phyloP scores from a whole-genome alignment of 2,113 vertebrate genomes.

The Oxyura jamaicensis region DNA sequence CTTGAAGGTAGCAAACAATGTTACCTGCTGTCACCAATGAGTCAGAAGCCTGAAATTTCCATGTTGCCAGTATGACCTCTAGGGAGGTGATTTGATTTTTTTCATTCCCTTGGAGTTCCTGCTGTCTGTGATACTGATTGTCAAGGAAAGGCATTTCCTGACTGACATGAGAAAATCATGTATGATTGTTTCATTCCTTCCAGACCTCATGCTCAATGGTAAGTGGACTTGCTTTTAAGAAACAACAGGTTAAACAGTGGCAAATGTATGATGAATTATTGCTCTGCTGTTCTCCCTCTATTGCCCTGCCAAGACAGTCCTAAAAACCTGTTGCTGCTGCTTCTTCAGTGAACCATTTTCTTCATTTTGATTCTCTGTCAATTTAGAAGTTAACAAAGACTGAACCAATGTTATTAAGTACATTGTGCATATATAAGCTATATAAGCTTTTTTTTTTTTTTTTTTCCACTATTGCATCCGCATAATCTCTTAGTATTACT shows the following conservation, averaged over 20 bases:
- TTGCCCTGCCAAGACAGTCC: background rate
- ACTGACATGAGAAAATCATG: background rate
- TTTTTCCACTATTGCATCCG: background rate
- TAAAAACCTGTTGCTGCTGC: fast-evolving
- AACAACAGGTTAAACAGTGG: background rate
- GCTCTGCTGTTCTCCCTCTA: background rate
- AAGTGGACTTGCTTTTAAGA: background rate
- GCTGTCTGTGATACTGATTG: background rate
- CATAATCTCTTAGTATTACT: background rate
- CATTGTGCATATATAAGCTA: fast-evolving
- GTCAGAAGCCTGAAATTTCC: background rate
- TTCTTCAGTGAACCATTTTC: background rate
- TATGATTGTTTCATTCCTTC: background rate
- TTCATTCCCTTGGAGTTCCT: background rate
- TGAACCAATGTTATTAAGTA: fast-evolving
- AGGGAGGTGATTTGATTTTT: background rate
- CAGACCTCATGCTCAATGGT: background rate
- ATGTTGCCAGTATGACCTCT: background rate
- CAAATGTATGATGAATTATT: background rate
- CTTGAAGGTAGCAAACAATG: background rate
- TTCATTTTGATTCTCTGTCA: background rate
- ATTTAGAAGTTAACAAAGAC: background rate
- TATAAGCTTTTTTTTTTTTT: background rate
- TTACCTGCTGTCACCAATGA: background rate
- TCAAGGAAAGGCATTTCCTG: background rate